Evolutionary conservation across 1,140 invertebrate genomes (phyloP).

Genomic region (Hycleus cichorii): DNA sequence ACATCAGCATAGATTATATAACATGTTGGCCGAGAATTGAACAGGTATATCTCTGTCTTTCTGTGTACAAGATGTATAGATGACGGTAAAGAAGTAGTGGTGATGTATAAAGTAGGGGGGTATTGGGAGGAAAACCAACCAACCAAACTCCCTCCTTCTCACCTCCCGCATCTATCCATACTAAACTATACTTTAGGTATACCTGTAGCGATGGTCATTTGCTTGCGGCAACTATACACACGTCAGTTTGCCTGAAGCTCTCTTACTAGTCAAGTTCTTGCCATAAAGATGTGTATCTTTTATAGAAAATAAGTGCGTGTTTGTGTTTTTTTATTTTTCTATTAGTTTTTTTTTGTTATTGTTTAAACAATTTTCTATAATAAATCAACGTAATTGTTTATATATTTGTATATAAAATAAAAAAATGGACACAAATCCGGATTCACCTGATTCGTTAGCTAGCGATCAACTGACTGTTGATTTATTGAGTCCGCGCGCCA

Average conservation of each 20-base stretch:
- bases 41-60: slow-evolving; percentile 16
- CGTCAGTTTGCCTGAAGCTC: slow-evolving; percentile 37
- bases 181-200: too few relatives aligned
- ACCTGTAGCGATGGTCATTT: slow-evolving; percentile 24
- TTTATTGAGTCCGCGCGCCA: slow-evolving; percentile 30
- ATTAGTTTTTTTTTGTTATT: too few relatives aligned
- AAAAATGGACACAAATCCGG: slow-evolving; percentile 35
- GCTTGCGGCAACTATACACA: slow-evolving; percentile 32
- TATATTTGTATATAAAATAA: background rate
- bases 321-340: too few relatives aligned
- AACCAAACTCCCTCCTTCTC: slow-evolving; percentile 2
- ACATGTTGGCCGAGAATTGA: slow-evolving; percentile 26
- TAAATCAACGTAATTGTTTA: background rate
- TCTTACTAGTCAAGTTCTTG: slow-evolving; percentile 33
- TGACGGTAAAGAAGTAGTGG: too few relatives aligned
- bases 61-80: too few relatives aligned
- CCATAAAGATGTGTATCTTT: slow-evolving; percentile 21
- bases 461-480: slow-evolving; percentile 39
- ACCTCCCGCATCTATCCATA: slow-evolving; percentile 6
- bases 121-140: slow-evolving; percentile 4
- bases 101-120: slow-evolving; percentile 1
- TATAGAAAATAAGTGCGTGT: too few relatives aligned
- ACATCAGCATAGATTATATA: slow-evolving; percentile 27
- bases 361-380: background rate
- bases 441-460: slow-evolving; percentile 39